Evolutionary conservation across 2,113 vertebrate species (phyloP).

Genomic region (Manacus vitellinus): DNA sequence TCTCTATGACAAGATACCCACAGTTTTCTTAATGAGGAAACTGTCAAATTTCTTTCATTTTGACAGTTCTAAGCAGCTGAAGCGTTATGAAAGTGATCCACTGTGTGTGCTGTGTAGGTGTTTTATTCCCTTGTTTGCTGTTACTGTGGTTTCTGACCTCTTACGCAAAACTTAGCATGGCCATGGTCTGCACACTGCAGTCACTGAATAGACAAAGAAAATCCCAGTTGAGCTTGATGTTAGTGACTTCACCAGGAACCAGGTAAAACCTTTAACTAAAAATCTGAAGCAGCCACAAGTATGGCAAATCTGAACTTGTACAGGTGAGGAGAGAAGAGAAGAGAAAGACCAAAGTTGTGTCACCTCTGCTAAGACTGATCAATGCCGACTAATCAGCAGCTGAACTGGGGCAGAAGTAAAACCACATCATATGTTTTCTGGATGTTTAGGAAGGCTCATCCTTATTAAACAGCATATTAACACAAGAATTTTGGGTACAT

Average conservation of each 20-base stretch:
- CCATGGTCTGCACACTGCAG: not conserved
- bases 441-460: not conserved
- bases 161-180: accelerated
- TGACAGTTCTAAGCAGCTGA: not conserved
- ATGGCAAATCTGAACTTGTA: not conserved
- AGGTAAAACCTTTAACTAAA: not conserved
- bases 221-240: not conserved
- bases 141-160: not conserved
- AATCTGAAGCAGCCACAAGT: not conserved
- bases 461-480: not conserved
- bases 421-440: not conserved
- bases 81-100: not conserved
- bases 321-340: not conserved
- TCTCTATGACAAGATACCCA: not conserved
- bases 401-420: not conserved
- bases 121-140: not conserved
- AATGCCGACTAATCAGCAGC: not conserved
- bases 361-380: not conserved
- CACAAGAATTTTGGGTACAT: not conserved
- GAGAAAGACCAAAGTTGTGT: not conserved
- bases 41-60: not conserved
- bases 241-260: not conserved
- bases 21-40: not conserved
- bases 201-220: not conserved
- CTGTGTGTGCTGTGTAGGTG: not conserved